phyloP scores from a whole-genome alignment of 2,797 vertebrate species.

The Cottoperca gobio region DNA sequence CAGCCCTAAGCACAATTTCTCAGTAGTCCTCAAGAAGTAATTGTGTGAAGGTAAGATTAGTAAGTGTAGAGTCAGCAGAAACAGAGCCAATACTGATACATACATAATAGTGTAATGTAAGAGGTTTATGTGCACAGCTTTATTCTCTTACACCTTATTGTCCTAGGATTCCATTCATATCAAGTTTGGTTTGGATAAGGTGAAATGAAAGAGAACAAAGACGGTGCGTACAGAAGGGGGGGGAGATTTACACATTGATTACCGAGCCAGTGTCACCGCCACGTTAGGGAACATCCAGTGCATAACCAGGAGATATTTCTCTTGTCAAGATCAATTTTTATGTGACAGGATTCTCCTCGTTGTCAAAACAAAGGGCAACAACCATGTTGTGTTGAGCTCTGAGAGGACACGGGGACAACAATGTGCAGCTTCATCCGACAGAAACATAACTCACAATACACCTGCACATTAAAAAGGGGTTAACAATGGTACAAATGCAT shows the following conservation, averaged over 20 bases:
- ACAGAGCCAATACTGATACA: constrained; percentile 15
- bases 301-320: constrained; percentile 64
- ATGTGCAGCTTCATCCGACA: constrained; percentile 21
- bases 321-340: constrained; percentile 67
- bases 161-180: constrained; percentile 42
- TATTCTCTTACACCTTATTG: constrained; percentile 34
- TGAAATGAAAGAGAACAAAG: constrained; percentile 44
- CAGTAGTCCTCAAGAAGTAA: constrained; percentile 39
- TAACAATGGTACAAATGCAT: constrained; percentile 4
- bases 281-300: constrained; percentile 44
- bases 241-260: constrained; percentile 63
- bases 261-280: constrained; percentile 44
- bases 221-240: neutral
- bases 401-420: constrained; percentile 21
- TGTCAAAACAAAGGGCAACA: constrained; percentile 53
- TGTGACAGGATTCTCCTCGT: constrained; percentile 46
- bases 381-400: constrained; percentile 35
- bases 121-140: constrained; percentile 34
- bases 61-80: constrained; percentile 58
- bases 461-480: neutral
- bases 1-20: constrained; percentile 50
- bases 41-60: constrained; percentile 54
- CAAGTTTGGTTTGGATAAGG: constrained; percentile 37
- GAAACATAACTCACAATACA: constrained; percentile 41
- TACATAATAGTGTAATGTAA: constrained; percentile 26